Evolutionary conservation across 2,888 invertebrate genomes (phyloP), one percentile per base, ranked within the genome.

Genomic region (Nomada fucata): DNA sequence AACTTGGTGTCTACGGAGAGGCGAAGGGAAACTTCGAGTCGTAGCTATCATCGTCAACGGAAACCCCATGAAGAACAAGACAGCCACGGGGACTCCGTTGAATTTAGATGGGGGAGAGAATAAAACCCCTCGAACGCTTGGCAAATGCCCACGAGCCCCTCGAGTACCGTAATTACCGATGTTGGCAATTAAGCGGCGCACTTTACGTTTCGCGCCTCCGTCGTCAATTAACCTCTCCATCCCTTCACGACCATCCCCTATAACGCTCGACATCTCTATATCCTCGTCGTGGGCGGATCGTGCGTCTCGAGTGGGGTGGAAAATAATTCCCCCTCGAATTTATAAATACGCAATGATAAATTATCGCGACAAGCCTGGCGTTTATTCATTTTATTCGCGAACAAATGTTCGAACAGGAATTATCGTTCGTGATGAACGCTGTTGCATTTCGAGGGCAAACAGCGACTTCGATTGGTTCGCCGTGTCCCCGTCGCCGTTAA

Each of bases 131-230:
- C 55, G 59, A 59, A 74, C 74, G 75, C 72, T 83, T 79, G 83
- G 85, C 82, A 87, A 86, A 83, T 86, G 87, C 86, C 82, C 85
- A 79, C 83, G 86, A 82, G 69, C 52, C 78, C 70, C 79, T 61
- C 71, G 85, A 90, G 87, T 86, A 84, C 87, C 88, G 88, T 89
- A 90, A 90, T 90, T 89, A 90, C 86, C 81, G 84, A 89, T 89
- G 90, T 89, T 89, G 86, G 87, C 90, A 90, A 90, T 90, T 90
- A 90, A 90, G 88, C 82, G 82, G 87, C 86, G 77, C 87, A 86
- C 86, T 88, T 88, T 85, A 78, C 78, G 86, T 86, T 87, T 88
- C 87, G 87, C 86, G 89, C 86, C 88, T 84, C 82, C 86, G 67
- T 82, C 87, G 87, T 86, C 86, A 83, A 89, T 87, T 87, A 89